A percentile compares a stretch with the other conserved stretches of the same genome.
Evolutionary conservation across 2,888 invertebrate genomes (phyloP).

Genomic region (Troglohyphantes excavatus): DNA sequence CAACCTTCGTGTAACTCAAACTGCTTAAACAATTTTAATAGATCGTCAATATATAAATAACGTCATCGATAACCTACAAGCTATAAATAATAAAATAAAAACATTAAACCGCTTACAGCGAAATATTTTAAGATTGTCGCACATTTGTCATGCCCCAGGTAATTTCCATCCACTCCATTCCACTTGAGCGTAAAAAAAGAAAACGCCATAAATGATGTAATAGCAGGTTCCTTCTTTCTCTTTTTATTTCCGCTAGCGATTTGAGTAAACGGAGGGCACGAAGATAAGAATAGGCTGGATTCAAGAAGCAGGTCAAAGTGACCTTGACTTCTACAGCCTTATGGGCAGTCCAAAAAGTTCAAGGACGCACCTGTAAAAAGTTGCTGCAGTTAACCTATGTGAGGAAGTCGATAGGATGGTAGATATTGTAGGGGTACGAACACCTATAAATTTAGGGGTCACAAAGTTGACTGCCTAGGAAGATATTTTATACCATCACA

Average conservation of each 20-base stretch:
- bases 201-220: not conserved
- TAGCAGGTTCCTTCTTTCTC: not conserved
- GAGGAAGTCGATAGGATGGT: not conserved
- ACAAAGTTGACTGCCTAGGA: not conserved
- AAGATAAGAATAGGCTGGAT: conserved; percentile 32
- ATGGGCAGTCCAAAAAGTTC: conserved; percentile 28
- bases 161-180: not conserved
- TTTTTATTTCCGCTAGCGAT: conserved; percentile 7
- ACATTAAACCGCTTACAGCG: not conserved
- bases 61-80: too few relatives aligned
- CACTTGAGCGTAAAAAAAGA: not conserved
- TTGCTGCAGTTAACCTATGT: not conserved
- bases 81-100: not conserved
- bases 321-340: conserved; percentile 45
- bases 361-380: conserved; percentile 38
- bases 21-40: too few relatives aligned
- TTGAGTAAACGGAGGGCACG: not conserved
- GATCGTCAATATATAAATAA: too few relatives aligned
- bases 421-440: not conserved
- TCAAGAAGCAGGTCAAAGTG: conserved; percentile 40
- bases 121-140: not conserved
- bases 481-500: not conserved
- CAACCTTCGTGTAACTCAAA: too few relatives aligned
- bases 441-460: not conserved
- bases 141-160: not conserved